Conservation (phyloP, 2,888 invertebrate species). For the Ochropleura plecta region DNA sequence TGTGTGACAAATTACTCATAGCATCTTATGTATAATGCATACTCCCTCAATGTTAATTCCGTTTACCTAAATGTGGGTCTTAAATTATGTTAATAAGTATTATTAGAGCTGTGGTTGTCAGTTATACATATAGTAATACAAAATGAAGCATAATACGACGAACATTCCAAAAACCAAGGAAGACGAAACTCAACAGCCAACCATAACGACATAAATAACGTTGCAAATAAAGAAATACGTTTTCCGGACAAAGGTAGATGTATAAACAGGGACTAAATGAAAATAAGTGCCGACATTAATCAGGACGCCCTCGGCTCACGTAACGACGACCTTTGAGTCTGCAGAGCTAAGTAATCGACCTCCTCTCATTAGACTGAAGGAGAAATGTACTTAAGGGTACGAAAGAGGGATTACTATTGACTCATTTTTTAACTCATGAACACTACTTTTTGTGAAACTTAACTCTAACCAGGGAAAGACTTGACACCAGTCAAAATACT, state of each 20-base stretch:
- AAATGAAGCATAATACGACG: background rate
- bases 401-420: constrained; percentile 8
- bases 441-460: background rate
- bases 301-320: constrained; percentile 74
- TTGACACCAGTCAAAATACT: background rate
- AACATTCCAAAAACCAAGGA: background rate
- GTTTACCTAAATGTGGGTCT: too few species aligned
- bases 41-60: too few species aligned
- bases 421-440: background rate
- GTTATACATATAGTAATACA: background rate
- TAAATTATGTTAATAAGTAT: background rate
- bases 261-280: constrained; percentile 73
- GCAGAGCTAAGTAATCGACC: constrained; percentile 63
- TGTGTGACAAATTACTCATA: background rate
- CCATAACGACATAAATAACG: constrained; percentile 26
- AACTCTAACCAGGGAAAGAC: background rate
- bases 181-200: background rate
- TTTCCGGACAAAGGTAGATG: constrained; percentile 53
- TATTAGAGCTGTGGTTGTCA: background rate
- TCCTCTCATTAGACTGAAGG: constrained; percentile 64
- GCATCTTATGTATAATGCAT: too few species aligned
- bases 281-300: constrained; percentile 84
- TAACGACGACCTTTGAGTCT: constrained; percentile 64
- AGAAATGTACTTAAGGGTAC: constrained; percentile 24
- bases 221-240: constrained; percentile 62